These are phyloP conservation scores for Acanthosoma haemorrhoidale DNA, from an alignment of 2,888 invertebrate genomes.

Conservation along the genomic window DNA sequence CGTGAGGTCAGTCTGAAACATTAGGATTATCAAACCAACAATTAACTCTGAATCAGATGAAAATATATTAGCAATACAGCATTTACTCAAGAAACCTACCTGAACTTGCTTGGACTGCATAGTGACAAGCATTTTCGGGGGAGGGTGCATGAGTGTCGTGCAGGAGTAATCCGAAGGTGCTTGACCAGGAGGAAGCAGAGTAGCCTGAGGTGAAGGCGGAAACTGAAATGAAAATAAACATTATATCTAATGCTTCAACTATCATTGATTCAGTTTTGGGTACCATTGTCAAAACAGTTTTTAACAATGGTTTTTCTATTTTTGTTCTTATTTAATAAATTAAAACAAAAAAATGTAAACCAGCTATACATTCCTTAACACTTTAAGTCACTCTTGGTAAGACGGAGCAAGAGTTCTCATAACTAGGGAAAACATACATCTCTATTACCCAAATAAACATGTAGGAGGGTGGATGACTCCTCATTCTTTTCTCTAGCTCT, in stretches of 20 bases:
- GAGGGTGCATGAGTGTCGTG: slow-evolving; percentile 48
- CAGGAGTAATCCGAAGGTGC: slow-evolving; percentile 47
- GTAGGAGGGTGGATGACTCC: too few species aligned
- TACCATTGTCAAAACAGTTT: background rate
- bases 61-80: background rate
- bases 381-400: too few species aligned
- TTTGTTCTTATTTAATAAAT: too few species aligned
- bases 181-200: slow-evolving; percentile 44
- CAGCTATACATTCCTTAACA: too few species aligned
- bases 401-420: too few species aligned
- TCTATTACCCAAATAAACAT: too few species aligned
- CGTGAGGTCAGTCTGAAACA: slow-evolving; percentile 82
- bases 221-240: slow-evolving; percentile 51
- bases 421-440: too few species aligned
- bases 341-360: too few species aligned
- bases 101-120: slow-evolving; percentile 60
- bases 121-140: slow-evolving; percentile 47
- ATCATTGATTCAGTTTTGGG: background rate
- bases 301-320: background rate
- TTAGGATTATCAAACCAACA: too few species aligned
- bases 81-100: slow-evolving; percentile 45
- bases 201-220: slow-evolving; percentile 66
- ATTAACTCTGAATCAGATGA: too few species aligned
- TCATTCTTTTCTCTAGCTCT: too few species aligned
- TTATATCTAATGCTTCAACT: background rate